A percentile compares a stretch with the other conserved stretches of the same genome.
Evolutionary conservation across 2,888 invertebrate species (phyloP).

Genomic region (Labia minor): DNA sequence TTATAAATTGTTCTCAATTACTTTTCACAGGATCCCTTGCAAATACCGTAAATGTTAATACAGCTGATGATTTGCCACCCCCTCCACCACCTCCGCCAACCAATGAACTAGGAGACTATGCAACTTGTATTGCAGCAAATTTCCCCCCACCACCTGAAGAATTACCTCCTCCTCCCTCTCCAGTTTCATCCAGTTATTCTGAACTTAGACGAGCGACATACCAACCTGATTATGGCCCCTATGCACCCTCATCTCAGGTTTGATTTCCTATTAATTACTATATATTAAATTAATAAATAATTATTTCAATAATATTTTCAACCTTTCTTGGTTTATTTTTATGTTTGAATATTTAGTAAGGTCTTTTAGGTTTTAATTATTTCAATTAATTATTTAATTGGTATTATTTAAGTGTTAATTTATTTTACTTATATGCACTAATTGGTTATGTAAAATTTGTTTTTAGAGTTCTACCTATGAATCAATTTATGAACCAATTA

Average conservation of each 20-base stretch:
- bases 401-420: not conserved
- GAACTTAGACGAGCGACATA: slow-evolving; percentile 72
- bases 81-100: slow-evolving; percentile 45
- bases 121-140: slow-evolving; percentile 35
- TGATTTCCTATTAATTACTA: slow-evolving; percentile 23
- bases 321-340: not conserved
- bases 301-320: too few species aligned
- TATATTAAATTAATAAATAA: not conserved
- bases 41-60: slow-evolving; percentile 17
- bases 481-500: slow-evolving; percentile 85
- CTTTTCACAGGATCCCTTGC: not conserved
- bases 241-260: slow-evolving; percentile 63
- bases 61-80: slow-evolving; percentile 47
- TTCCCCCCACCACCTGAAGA: slow-evolving; percentile 50
- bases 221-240: slow-evolving; percentile 47
- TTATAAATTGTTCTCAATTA: too few species aligned
- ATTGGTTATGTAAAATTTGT: slow-evolving; percentile 19
- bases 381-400: too few species aligned
- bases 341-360: not conserved
- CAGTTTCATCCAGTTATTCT: slow-evolving; percentile 83
- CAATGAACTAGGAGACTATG: slow-evolving; percentile 38
- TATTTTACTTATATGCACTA: not conserved
- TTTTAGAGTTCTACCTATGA: slow-evolving; percentile 63
- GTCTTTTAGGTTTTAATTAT: too few species aligned
- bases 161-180: slow-evolving; percentile 71